Evolutionary conservation across 1,140 invertebrate genomes (phyloP).

Genomic region (Drosophila tani): DNA sequence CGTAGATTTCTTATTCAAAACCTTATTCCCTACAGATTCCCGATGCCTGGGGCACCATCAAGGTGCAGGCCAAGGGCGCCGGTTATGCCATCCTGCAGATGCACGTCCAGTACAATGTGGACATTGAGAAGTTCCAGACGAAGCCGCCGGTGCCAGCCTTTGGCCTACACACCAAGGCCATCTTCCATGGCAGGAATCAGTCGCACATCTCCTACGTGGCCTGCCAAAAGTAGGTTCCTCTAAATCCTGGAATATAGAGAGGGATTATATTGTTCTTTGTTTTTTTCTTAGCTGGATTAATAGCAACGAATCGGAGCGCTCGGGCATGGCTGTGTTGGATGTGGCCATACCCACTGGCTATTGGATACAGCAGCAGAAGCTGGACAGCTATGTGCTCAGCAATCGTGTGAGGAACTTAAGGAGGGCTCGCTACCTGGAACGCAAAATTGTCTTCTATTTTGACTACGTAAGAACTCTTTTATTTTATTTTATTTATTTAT

Average conservation of each 20-base stretch:
- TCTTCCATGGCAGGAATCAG: conserved; percentile 95
- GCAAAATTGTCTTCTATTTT: conserved; percentile 97
- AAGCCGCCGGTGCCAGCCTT: conserved; percentile 93
- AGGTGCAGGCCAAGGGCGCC: conserved; percentile 94
- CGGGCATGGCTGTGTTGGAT: conserved; percentile 97
- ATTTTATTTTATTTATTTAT: too few species aligned
- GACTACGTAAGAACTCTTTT: conserved; percentile 90
- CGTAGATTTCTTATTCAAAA: background rate
- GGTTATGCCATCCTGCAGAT: conserved; percentile 97
- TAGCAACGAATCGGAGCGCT: conserved; percentile 90
- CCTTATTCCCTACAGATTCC: conserved; percentile 88
- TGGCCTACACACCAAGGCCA: conserved; percentile 89
- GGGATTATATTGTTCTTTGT: background rate
- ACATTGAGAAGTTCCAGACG: conserved; percentile 94
- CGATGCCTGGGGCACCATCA: conserved; percentile 96
- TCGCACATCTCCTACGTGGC: conserved; percentile 94
- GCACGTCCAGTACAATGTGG: conserved; percentile 98
- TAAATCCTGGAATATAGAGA: background rate
- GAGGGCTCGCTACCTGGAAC: conserved; percentile 91
- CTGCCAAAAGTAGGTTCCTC: conserved; percentile 90
- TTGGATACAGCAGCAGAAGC: conserved; percentile 94
- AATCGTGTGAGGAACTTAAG: conserved; percentile 91
- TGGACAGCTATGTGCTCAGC: conserved; percentile 93
- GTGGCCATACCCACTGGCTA: conserved; percentile 97
- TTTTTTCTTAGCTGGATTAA: conserved; percentile 91